Evolutionary conservation across 1,140 invertebrate genomes (phyloP), one percentile per base, ranked within the genome.

Genomic region (Magallana gigas): DNA sequence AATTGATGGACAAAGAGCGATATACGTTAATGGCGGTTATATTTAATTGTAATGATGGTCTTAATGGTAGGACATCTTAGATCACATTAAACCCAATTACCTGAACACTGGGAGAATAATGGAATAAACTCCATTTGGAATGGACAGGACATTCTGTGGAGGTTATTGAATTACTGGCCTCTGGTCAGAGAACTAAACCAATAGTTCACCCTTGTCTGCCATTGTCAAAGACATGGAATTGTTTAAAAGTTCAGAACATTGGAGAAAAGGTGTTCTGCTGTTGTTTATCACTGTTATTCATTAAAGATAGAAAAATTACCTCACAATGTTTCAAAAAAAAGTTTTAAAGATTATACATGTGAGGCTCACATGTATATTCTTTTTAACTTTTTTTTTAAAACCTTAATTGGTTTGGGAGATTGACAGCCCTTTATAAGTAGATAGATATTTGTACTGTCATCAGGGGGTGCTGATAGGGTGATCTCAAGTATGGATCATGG

Each of bases 381-480:
- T 48, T 48, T 48, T 4, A 48, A 48, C 36, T 2, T 4, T 5
- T 48, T 36, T 48, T 76, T 71, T 4, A 23, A 23, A 18, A 71
- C 29, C 18, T 11, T 23, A 23, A 23, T 23, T 4, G 64, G 29
- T 71, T 76, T 76, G 5, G 23, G 23, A 76, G 68, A 76, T 76
- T 76, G 68, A 29, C 68, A 76, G 68, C 68, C 23, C 12, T 29
- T 29, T 48, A 76, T 29, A 76, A 29, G 23, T 29, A 29, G 68
- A 76, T 76, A 29, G 68, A 18, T 76, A 36, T 76, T 23, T 76
- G 23, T 36, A 4, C 68, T 76, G 68, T 29, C 68, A 76, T 23
- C 68, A 76, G 68, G 68, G 64, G 68, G 68, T 29, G 23, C 68
- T 76, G 68, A 76, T 76, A 76, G 68, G 68, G 68, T 76, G 68